phyloP scores from a whole-genome alignment of 2,888 invertebrate genomes.

The Dorcus parallelipipedus region DNA sequence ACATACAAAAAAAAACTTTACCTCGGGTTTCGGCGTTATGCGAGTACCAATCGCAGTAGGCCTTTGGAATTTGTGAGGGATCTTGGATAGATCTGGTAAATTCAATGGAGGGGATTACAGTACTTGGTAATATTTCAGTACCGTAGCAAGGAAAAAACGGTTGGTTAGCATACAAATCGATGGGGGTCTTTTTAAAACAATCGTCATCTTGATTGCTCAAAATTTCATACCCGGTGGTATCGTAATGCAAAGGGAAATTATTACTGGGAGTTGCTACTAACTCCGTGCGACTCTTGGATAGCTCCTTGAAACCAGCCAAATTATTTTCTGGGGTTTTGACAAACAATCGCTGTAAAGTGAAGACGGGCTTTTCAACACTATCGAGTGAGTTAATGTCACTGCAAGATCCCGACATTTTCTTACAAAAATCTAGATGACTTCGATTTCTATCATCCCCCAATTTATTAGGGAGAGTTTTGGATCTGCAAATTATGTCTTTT shows the following conservation, averaged over 20 bases:
- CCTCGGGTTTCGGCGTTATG: slow-evolving; percentile 40
- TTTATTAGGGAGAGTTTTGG: slow-evolving; percentile 30
- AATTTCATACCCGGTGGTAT: slow-evolving; percentile 21
- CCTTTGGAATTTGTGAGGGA: slow-evolving; percentile 36
- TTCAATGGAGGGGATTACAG: slow-evolving; percentile 23
- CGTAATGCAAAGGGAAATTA: slow-evolving; percentile 40
- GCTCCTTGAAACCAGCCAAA: slow-evolving; percentile 22
- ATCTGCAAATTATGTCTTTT: slow-evolving; percentile 16
- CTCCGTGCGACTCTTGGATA: slow-evolving; percentile 35
- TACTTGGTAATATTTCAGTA: background rate
- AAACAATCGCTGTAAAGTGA: slow-evolving; percentile 43
- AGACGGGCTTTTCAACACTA: slow-evolving; percentile 31
- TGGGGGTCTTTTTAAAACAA: background rate
- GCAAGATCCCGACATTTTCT: slow-evolving; percentile 2
- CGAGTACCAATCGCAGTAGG: slow-evolving; percentile 48
- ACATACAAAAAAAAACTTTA: slow-evolving; percentile 30
- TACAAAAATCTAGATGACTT: background rate
- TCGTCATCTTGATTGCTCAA: background rate
- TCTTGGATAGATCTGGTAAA: slow-evolving; percentile 21
- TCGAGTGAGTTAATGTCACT: slow-evolving; percentile 3
- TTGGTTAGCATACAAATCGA: slow-evolving; percentile 43
- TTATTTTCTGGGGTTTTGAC: slow-evolving; percentile 35
- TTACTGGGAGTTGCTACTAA: slow-evolving; percentile 37
- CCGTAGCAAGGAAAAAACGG: slow-evolving; percentile 45
- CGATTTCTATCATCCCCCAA: slow-evolving; percentile 10